A percentile compares a stretch with the other conserved stretches of the same genome.
These are phyloP conservation scores for Drosophila phalerata DNA, from an alignment of 2,888 invertebrate genomes.

Conservation along the genomic window DNA sequence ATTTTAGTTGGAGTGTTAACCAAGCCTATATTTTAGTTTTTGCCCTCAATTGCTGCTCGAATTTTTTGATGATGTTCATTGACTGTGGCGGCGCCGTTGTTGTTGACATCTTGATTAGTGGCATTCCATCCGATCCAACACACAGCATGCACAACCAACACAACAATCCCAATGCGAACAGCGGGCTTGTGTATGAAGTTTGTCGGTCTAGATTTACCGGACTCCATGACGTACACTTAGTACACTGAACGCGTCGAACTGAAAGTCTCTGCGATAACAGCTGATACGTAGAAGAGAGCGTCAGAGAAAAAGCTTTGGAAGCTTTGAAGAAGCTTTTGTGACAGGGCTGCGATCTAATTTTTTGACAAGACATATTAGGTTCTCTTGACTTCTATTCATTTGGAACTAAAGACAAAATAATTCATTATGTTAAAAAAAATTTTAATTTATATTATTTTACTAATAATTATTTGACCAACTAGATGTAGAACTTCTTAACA, in stretches of 20 bases:
- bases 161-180: conserved; percentile 70
- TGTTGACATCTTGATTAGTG: conserved; percentile 33
- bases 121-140: conserved; percentile 72
- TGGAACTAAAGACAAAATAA: background rate
- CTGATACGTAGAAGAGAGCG: background rate
- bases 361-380: background rate
- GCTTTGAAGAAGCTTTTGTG: conserved; percentile 7
- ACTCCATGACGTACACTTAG: conserved; percentile 47
- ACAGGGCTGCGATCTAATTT: conserved; percentile 17
- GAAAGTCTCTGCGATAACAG: background rate
- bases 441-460: too few relatives aligned
- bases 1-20: background rate
- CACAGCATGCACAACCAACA: conserved; percentile 64
- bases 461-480: too few relatives aligned
- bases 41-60: conserved; percentile 39
- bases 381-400: background rate
- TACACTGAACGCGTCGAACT: conserved; percentile 14
- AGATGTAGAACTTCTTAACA: too few relatives aligned
- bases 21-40: background rate
- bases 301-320: conserved; percentile 12
- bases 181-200: conserved; percentile 57
- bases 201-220: conserved; percentile 25
- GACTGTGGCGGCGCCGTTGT: conserved; percentile 14
- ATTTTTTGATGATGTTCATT: conserved; percentile 58
- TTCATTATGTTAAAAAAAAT: too few relatives aligned